Evolutionary conservation across 2,888 invertebrate genomes (phyloP), one percentile per base, ranked within the genome.

Genomic region (Scaptomyza polygonia): DNA sequence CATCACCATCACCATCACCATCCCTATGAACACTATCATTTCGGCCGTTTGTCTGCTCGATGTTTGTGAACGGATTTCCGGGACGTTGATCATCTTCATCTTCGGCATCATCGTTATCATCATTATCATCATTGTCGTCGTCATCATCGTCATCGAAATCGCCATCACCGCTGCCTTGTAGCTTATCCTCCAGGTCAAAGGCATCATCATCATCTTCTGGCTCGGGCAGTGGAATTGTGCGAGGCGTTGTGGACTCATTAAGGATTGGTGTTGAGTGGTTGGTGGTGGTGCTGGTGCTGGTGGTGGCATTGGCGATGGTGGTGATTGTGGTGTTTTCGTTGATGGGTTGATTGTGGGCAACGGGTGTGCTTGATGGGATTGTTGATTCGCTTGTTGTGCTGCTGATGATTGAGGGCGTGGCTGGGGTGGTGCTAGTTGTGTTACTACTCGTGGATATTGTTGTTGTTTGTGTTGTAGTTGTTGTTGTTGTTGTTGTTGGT

Each of bases 161-260:
- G 49, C 70, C 81, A 56, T 76, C 74, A 44, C 71, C 76, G 47
- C 72, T 72, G 66, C 77, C 66, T 14, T 71, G 64, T 0, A 51
- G 7, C 14, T 34, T 32, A 1, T 63, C 57, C 59, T 71, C 83
- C 9, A 9, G 2, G 30, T 56, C 64, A 7, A 54, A 18, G n/a
- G n/a, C 5, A 11, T 59, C 68, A 0, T 42, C 43, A 11, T 58
- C 68, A 7, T 67, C 56, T 14, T 27, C 30, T 8, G 30, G 21
- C 6, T 40, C 56, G 21, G 55, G 40, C 48, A 47, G 2, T 25
- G 36, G 47, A n/a, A 32, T 18, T 7, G 48, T 65, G 12, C 49
- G 53, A 1, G 34, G 36, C 27, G 58, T 42, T 21, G 16, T 42
- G 48, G 63, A 29, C 11, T 52, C 40, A 56, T 45, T 40, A n/a